These are phyloP conservation scores for Equus przewalskii DNA, from an alignment of 2,113 vertebrate genomes.

Conservation along the genomic window DNA sequence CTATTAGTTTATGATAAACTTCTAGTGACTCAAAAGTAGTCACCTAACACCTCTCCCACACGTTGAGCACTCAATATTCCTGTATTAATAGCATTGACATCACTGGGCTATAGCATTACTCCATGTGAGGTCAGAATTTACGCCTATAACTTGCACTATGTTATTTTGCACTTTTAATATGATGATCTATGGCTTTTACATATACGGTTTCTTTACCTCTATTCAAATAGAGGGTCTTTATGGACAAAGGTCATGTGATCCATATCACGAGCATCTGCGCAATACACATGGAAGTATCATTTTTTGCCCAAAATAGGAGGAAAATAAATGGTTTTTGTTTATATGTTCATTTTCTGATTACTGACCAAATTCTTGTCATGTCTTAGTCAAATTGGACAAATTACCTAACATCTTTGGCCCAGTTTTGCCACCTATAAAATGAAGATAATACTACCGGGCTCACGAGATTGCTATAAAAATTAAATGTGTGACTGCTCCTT, in stretches of 20 bases:
- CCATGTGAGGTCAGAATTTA: background rate
- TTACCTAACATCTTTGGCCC: background rate
- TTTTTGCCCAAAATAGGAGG: background rate
- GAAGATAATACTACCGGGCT: background rate
- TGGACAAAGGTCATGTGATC: background rate
- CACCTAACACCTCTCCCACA: background rate
- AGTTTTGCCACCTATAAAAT: background rate
- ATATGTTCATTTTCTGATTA: background rate
- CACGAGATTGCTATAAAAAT: background rate
- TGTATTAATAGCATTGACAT: background rate
- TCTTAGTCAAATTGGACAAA: background rate
- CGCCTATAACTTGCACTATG: background rate
- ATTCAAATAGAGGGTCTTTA: background rate
- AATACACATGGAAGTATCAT: background rate
- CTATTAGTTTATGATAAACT: conserved; percentile 17
- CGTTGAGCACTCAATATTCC: background rate
- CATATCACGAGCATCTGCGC: background rate
- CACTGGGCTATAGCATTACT: background rate
- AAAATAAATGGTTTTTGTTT: background rate
- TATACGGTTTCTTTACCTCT: background rate
- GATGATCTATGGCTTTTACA: background rate
- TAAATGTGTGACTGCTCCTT: background rate
- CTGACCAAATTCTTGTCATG: background rate
- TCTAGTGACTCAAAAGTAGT: background rate
- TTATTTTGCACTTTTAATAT: conserved; percentile 8